phyloP scores from a whole-genome alignment of 2,113 vertebrate species.

The Actenoides lindsayi region DNA sequence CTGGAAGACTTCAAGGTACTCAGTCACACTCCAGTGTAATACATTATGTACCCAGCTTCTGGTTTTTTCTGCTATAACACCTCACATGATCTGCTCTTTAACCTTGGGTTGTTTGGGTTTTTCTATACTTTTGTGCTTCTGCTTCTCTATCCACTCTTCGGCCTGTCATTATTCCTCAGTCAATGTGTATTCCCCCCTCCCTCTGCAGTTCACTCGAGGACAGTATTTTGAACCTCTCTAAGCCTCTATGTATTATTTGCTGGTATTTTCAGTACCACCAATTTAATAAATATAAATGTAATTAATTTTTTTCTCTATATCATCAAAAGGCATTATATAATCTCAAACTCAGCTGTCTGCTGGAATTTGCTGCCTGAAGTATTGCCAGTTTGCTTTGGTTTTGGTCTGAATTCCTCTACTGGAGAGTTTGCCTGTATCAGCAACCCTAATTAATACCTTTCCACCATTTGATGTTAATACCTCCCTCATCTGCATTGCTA shows the following conservation, averaged over 20 bases:
- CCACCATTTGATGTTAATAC: neutral
- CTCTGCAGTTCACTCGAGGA: neutral
- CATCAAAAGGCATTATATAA: constrained; percentile 11
- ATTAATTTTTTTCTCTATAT: neutral
- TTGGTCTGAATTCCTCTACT: neutral
- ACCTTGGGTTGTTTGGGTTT: neutral
- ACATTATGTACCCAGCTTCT: neutral
- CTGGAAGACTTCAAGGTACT: neutral
- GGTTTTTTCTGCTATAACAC: neutral
- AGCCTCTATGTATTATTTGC: neutral
- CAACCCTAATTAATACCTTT: neutral
- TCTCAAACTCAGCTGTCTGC: neutral
- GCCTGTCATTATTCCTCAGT: neutral
- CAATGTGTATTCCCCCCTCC: neutral
- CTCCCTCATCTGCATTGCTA: neutral
- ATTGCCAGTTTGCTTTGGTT: neutral
- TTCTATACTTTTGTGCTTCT: neutral
- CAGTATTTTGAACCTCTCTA: neutral
- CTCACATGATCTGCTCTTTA: neutral
- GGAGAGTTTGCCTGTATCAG: neutral
- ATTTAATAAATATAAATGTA: neutral
- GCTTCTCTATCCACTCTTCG: neutral
- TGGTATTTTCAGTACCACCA: neutral
- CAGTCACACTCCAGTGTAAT: neutral
- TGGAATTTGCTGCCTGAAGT: neutral